Evolutionary conservation across 2,888 invertebrate species (phyloP), one percentile per base, ranked within the genome.

Genomic region (Cancer borealis): DNA sequence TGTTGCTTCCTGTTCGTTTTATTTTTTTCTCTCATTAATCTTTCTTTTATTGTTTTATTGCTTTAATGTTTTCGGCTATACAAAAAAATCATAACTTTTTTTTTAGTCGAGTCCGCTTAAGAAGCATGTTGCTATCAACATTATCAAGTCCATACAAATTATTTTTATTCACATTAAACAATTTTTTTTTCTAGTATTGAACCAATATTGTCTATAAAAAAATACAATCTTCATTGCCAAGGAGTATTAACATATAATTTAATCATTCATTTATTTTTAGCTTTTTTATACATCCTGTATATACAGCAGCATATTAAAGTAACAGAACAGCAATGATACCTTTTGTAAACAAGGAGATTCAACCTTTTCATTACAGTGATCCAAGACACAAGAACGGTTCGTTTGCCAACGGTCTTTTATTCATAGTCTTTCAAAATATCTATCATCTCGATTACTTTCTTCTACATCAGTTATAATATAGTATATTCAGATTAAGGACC

Each of bases 271-370:
- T 94, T 92, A 92, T 90, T 94, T 94, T 94, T 94, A 89, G 66
- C 26, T 90, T 92, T 94, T 94, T 94, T 94, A 94, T 88, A 94
- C 92, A 92, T 94, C 87, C 92, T 94, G 90, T 94, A 94, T 92
- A 94, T 94, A 94, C 93, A 94, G 88, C 89, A 92, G 92, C 92
- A 73, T 94, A 88, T 94, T 91, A 91, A 46, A 93, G 49, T 91
- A 93, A 91, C 84, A 79, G 66, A 73, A 88, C 39, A 89, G 87
- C 87, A 89, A 39, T 94, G 60, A 84, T 21, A 94, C 92, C 79
- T 91, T 92, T 89, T 91, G 46, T 91, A 60, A 91, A 73, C 92
- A 73, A 46, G 39, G 92, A 92, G 93, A 93, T 93, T 93, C 93
- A 60, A n/a, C 60, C 54, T 49, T 54, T 60, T 88, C 60, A 60